Conservation (phyloP, 2,888 invertebrate genomes). For the Psylliodes chrysocephalus region DNA sequence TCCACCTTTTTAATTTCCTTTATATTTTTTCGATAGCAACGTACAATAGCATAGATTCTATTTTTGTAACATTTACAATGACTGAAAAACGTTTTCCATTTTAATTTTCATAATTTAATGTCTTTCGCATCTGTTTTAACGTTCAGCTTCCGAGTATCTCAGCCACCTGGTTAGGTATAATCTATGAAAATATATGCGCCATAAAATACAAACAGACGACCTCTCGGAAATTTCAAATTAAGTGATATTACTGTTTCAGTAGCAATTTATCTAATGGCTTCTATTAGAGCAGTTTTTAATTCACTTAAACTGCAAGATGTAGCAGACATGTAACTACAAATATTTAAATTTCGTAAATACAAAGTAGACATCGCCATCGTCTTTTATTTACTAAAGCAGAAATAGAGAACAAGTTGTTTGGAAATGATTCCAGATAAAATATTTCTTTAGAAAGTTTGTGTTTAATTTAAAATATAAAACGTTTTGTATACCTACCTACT, state of each 20-base stretch:
- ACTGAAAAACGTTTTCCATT: neutral
- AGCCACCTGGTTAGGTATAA: slow-evolving; percentile 8
- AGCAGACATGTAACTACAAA: slow-evolving; percentile 9
- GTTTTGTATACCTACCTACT: no score
- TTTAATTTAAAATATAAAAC: no score
- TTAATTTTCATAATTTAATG: slow-evolving; percentile 3
- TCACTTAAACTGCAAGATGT: slow-evolving; percentile 7
- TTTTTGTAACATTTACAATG: no score
- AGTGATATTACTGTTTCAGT: slow-evolving; percentile 14
- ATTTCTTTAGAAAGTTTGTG: no score
- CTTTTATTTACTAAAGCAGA: slow-evolving; percentile 4
- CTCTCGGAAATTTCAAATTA: slow-evolving; percentile 8
- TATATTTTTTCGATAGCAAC: no score
- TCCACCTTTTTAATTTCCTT: no score
- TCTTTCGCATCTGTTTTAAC: neutral
- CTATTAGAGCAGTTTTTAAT: slow-evolving; percentile 22
- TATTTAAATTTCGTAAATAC: slow-evolving; percentile 13
- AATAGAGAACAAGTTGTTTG: neutral
- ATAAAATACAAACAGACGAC: slow-evolving; percentile 8
- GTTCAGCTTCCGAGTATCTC: neutral
- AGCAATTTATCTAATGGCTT: slow-evolving; percentile 24
- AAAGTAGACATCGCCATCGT: slow-evolving; percentile 12
- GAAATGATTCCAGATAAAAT: slow-evolving; percentile 5
- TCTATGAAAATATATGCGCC: slow-evolving; percentile 19
- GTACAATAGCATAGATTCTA: no score